Evolutionary conservation across 2,888 invertebrate genomes (phyloP).

Genomic region (Cerceris ruficornis): DNA sequence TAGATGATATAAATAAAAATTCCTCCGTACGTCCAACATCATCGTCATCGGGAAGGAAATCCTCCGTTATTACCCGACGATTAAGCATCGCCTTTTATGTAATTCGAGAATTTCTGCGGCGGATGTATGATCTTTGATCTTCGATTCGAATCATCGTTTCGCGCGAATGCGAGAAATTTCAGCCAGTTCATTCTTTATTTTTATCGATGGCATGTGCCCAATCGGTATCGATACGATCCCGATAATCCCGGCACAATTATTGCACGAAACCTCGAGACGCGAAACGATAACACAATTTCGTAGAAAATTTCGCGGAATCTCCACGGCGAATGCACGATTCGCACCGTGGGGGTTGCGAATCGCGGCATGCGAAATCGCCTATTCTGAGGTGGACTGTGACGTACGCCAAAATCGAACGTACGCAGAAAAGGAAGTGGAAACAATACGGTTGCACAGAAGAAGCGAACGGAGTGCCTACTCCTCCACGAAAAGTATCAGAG

Average conservation of each 20-base stretch:
- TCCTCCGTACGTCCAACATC: too few relatives aligned
- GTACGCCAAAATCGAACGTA: too few relatives aligned
- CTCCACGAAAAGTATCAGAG: not conserved
- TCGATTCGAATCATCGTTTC: not conserved
- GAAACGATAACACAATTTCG: not conserved
- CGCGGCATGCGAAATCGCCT: not conserved
- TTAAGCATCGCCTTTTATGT: not conserved
- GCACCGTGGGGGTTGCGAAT: not conserved
- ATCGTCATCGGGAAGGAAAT: too few relatives aligned
- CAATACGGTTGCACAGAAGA: too few relatives aligned
- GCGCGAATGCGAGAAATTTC: not conserved
- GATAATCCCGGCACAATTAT: slow-evolving; percentile 23
- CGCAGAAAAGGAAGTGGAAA: too few relatives aligned
- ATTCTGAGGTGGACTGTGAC: not conserved
- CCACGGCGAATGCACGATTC: not conserved
- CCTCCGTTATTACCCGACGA: too few relatives aligned
- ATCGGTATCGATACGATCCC: not conserved
- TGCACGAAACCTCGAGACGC: not conserved
- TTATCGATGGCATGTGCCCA: slow-evolving; percentile 16
- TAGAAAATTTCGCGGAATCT: slow-evolving; percentile 2
- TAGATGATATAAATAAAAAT: too few relatives aligned
- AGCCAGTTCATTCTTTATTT: slow-evolving; percentile 16
- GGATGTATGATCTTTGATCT: not conserved
- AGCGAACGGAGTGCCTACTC: not conserved
- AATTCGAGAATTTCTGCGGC: not conserved